Evolutionary conservation across 2,888 invertebrate genomes (phyloP).

Genomic region (Dicyrtoma fusca): DNA sequence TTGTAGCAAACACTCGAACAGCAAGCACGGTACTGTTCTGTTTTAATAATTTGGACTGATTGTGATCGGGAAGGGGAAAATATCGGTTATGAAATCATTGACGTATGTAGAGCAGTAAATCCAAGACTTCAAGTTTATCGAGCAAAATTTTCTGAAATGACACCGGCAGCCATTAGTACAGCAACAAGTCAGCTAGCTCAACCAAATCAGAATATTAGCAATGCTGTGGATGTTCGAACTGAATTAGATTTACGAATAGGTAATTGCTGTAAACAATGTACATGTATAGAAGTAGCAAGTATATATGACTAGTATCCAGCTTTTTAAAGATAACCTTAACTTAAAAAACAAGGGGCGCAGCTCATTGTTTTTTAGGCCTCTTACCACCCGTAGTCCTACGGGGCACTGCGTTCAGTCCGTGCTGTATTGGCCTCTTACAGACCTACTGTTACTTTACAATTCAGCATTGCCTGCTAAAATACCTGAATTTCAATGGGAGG

Average conservation of each 20-base stretch:
- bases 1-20: slow-evolving; percentile 71
- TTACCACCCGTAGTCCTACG: too few species aligned
- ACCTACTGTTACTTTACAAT: too few species aligned
- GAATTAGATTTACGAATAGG: slow-evolving; percentile 93
- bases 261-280: slow-evolving; percentile 58
- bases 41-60: slow-evolving; percentile 98
- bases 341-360: too few species aligned
- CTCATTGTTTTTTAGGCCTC: too few species aligned
- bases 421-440: too few species aligned
- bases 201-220: slow-evolving; percentile 79
- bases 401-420: too few species aligned
- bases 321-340: too few species aligned
- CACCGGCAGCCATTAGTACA: slow-evolving; percentile 74
- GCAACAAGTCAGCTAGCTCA: slow-evolving; percentile 77
- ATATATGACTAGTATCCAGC: too few species aligned
- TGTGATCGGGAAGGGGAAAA: slow-evolving; percentile 99
- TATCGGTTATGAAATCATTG: slow-evolving; percentile 95
- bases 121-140: slow-evolving; percentile 72
- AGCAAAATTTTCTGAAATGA: slow-evolving; percentile 98
- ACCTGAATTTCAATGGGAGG: too few species aligned
- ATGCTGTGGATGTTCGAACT: slow-evolving; percentile 90
- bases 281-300: too few species aligned
- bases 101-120: slow-evolving; percentile 83
- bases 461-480: too few species aligned
- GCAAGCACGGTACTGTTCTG: slow-evolving; percentile 69